phyloP scores from a whole-genome alignment of 1,140 invertebrate species.

The Asbolus verrucosus region DNA sequence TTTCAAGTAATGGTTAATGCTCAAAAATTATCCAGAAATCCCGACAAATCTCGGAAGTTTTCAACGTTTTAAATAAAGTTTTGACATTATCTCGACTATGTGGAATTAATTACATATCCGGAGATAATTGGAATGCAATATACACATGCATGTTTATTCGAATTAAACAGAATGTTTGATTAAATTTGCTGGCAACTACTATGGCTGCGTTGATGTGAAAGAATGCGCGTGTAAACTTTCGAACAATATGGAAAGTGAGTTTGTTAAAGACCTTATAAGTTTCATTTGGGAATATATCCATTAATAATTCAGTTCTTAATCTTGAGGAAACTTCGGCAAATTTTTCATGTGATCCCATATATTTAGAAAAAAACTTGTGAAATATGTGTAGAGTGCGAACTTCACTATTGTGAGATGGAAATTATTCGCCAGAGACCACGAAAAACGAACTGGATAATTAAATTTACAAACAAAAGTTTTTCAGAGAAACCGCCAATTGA shows the following conservation, averaged over 20 bases:
- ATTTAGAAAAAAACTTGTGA: constrained; percentile 2
- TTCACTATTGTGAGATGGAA: neutral
- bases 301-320: constrained; percentile 37
- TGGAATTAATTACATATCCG: neutral
- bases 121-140: neutral
- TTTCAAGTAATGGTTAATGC: constrained; percentile 8
- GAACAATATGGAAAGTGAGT: no score
- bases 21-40: neutral
- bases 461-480: constrained; percentile 26
- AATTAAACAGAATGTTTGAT: neutral
- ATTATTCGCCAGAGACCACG: neutral
- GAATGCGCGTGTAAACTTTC: no score
- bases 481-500: constrained; percentile 2
- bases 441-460: constrained; percentile 21
- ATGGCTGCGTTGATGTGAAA: no score
- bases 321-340: constrained; percentile 8
- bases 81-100: neutral
- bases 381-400: neutral
- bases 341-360: neutral
- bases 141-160: neutral
- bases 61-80: neutral
- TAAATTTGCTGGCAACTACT: no score
- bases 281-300: constrained; percentile 23
- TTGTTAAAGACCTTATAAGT: neutral
- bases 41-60: neutral